phyloP scores from a whole-genome alignment of 2,888 invertebrate genomes.

The Zhuqinia jingwanae region DNA sequence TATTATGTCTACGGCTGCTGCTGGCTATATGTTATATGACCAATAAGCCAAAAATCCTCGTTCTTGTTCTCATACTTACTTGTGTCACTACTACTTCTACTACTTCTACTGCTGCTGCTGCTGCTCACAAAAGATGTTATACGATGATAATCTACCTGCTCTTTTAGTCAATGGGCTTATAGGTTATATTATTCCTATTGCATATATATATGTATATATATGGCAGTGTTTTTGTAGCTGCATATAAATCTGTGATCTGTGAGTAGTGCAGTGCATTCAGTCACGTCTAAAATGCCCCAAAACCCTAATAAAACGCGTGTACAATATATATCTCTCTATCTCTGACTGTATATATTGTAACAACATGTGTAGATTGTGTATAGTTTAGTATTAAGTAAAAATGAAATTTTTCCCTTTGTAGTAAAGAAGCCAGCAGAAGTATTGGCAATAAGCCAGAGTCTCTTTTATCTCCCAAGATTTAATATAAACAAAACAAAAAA shows the following conservation, averaged over 20 bases:
- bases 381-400: background rate
- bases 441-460: slow-evolving; percentile 57
- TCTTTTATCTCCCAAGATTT: slow-evolving; percentile 51
- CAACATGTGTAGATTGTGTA: too few species aligned
- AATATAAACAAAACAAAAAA: slow-evolving; percentile 56
- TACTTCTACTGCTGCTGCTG: background rate
- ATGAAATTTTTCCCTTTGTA: too few species aligned
- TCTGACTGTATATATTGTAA: slow-evolving; percentile 13
- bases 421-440: background rate
- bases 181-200: too few species aligned
- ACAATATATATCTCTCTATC: slow-evolving; percentile 39
- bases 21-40: background rate
- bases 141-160: too few species aligned
- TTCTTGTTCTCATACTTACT: too few species aligned
- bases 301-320: slow-evolving; percentile 53
- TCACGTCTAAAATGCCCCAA: slow-evolving; percentile 14
- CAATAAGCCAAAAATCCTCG: too few species aligned
- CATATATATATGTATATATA: too few species aligned
- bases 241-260: background rate
- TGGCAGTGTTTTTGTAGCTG: background rate
- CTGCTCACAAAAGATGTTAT: too few species aligned
- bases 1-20: background rate
- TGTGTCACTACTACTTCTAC: background rate
- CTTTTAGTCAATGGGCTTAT: too few species aligned
- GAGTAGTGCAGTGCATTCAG: background rate